Conservation (phyloP, 2,113 vertebrate genomes). For the Canis aureus region DNA sequence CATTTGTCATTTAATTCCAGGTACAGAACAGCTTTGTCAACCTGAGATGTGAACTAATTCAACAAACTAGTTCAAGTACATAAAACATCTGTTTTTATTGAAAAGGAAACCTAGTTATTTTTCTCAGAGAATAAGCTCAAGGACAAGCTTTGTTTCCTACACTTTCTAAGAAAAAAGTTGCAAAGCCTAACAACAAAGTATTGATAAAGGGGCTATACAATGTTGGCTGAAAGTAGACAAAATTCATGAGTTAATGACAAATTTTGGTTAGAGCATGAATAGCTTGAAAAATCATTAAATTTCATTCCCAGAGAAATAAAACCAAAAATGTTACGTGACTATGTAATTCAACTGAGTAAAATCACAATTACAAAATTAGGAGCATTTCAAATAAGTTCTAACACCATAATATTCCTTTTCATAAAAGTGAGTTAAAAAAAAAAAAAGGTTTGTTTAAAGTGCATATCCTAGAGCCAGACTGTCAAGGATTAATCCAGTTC, state of each 20-base stretch:
- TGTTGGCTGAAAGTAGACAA: not conserved
- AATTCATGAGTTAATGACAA: not conserved
- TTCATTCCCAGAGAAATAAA: slow-evolving; percentile 46
- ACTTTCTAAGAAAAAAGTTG: not conserved
- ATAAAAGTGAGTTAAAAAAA: not conserved
- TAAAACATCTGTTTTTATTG: slow-evolving; percentile 29
- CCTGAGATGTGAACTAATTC: slow-evolving; percentile 3
- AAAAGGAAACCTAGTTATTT: not conserved
- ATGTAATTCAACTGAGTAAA: slow-evolving; percentile 25
- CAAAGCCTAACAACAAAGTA: not conserved
- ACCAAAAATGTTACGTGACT: not conserved
- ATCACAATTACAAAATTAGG: slow-evolving; percentile 27
- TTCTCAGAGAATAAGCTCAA: slow-evolving; percentile 5
- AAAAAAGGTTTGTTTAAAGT: slow-evolving; percentile 8
- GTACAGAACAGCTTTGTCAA: slow-evolving; percentile 52
- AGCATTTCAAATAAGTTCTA: slow-evolving; percentile 56
- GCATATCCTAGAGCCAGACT: not conserved
- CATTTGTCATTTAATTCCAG: slow-evolving; percentile 57
- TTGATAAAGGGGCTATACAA: not conserved
- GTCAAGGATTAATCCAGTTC: slow-evolving; percentile 19
- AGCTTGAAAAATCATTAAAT: slow-evolving; percentile 45
- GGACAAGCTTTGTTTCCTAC: not conserved
- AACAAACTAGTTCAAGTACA: slow-evolving; percentile 47
- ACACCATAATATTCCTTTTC: slow-evolving; percentile 32
- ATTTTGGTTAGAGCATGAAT: not conserved